Evolutionary conservation across 2,888 invertebrate genomes (phyloP), one percentile per base, ranked within the genome.

Genomic region (Neoascia interrupta): DNA sequence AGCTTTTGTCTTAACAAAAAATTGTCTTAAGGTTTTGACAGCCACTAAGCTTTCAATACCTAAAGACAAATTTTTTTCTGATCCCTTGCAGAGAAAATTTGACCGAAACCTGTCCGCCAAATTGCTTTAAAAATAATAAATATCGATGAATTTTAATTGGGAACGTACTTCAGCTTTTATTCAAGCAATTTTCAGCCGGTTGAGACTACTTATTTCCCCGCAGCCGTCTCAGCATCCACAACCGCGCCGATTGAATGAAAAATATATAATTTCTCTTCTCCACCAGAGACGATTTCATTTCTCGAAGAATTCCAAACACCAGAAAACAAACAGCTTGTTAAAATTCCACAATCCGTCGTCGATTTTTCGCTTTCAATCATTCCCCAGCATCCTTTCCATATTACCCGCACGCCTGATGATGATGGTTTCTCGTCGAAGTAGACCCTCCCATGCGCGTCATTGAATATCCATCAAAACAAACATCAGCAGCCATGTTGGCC

Each of bases 241-340:
- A 31, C 23, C 1, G 23, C n/a, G 3, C 11, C 36, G 19, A 23
- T 28, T 36, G 36, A 37, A 68, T 58, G 36, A 56, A 63, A 58
- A 53, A 53, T 31, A 31, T 36, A 53, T 63, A 60, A 70, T 72
- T 76, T 60, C 47, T 76, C 15, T 76, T 60, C 47, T 76, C 15
- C 41, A 37, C 72, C 56, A 72, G 45, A 66, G 43, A 66, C 72
- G 74, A 56, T 72, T 81, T 74, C 69, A 80, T 80, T 74, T 73
- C 60, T 47, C 49, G 56, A 53, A 51, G 82, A 83, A 84, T 83
- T 81, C 82, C 83, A 82, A 84, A 83, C 84, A 84, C 82, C 83
- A 84, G 82, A 83, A 84, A 82, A 82, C 84, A 82, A 84, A 83
- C 83, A 84, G 84, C 84, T 85, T 84, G 85, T 85, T 85, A 85